Evolutionary conservation across 2,888 invertebrate genomes (phyloP).

Genomic region (Aphodius granarius): DNA sequence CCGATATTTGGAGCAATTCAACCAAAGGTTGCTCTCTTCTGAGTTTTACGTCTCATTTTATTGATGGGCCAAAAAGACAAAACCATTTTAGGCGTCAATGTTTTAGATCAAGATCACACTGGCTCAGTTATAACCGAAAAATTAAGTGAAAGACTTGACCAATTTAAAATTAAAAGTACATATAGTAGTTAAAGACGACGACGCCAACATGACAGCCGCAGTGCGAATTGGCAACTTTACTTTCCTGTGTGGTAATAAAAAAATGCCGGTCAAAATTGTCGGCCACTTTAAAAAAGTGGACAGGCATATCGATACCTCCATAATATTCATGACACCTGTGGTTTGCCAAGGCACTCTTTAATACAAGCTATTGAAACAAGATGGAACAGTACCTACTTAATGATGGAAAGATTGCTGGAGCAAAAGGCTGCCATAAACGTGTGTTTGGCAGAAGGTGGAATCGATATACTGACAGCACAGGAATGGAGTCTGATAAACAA

Average conservation of each 20-base stretch:
- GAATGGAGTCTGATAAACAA: background rate
- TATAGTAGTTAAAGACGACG: conserved; percentile 21
- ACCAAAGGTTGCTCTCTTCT: conserved; percentile 18
- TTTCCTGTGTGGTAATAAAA: conserved; percentile 8
- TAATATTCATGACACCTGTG: background rate
- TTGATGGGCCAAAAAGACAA: conserved; percentile 5
- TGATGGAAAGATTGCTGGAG: background rate
- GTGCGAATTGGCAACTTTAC: conserved; percentile 18
- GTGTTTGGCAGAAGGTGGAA: background rate
- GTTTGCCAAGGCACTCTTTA: background rate
- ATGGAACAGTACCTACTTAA: background rate
- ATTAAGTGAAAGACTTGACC: conserved; percentile 18
- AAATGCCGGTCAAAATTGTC: background rate
- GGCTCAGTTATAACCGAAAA: conserved; percentile 20
- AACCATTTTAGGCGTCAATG: conserved; percentile 20
- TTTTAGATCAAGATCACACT: conserved; percentile 25
- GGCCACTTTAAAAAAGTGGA: background rate
- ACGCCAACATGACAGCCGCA: conserved; percentile 19
- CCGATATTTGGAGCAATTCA: conserved; percentile 22
- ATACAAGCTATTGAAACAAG: too few relatives aligned
- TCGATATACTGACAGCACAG: background rate
- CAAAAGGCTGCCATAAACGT: background rate
- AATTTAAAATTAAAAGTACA: conserved; percentile 13
- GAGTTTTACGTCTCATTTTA: conserved; percentile 15
- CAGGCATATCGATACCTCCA: background rate